Conservation (phyloP, 2,797 vertebrate species). For the Lithobates sylvaticus region DNA sequence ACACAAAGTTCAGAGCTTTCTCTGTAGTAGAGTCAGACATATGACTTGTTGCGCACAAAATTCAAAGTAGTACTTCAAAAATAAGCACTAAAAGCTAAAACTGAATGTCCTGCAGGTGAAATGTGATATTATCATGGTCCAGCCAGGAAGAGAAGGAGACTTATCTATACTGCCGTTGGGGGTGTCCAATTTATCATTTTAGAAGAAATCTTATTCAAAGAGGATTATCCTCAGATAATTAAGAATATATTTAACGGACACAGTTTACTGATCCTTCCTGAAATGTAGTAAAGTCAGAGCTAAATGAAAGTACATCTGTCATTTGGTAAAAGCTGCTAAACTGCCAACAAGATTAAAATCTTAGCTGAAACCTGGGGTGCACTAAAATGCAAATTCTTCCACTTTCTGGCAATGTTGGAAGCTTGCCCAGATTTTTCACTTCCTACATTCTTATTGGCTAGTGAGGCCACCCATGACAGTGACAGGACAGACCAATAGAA, state of each 20-base stretch:
- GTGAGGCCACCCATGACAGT: neutral
- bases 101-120: neutral
- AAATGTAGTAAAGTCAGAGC: neutral
- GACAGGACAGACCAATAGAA: no score
- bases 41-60: neutral
- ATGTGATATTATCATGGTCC: neutral
- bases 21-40: neutral
- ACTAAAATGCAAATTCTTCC: neutral
- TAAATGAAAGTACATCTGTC: neutral
- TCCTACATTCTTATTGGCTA: neutral
- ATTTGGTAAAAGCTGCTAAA: neutral
- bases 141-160: neutral
- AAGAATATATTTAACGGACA: neutral
- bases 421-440: neutral
- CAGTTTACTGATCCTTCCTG: neutral
- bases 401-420: neutral
- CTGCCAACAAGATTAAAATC: neutral
- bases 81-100: neutral
- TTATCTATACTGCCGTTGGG: neutral
- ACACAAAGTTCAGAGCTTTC: slow-evolving; percentile 16
- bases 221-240: neutral
- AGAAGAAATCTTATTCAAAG: neutral
- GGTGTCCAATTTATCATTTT: neutral
- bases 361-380: neutral
- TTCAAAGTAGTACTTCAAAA: neutral